Base-by-base conservation (phyloP, 2,797 vertebrate genomes). In the Lagocephalus sceleratus region DNA sequence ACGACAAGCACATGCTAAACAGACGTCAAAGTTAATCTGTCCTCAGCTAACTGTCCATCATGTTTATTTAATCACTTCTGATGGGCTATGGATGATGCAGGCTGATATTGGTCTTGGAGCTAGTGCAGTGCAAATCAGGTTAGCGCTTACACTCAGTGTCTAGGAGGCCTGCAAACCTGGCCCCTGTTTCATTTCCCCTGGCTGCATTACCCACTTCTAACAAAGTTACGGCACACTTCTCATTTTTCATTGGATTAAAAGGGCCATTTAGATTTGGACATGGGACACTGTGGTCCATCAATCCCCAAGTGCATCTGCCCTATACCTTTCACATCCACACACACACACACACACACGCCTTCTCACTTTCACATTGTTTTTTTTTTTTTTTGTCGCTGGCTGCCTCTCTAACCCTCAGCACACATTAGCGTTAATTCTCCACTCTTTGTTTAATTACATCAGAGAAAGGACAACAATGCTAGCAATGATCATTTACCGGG, bases 231-330 rank as follows among this genome's bases (percentile, higher is more conserved):
- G 76, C 69, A 79, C 85, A 82, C 85, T 86, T 87, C 87, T 89
- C 85, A 77, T 91, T 90, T 86, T 86, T 92, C 87, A 89, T 86
- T 84, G 75, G 76, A 85, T 85, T 87, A 84, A 89, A 90, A 79
- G 75, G 69, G 66, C 76, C 73, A 64, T 82, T 81, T 84, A 84
- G 80, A 85, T 85, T 86, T 78, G 78, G 63, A 76, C 75, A 80
- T 75, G 79, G 69, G 80, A 79, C 75, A 81, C 57, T 9, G 46
- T 40, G 72, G 60, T 73, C 63, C 73, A 78, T 82, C 71, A 76
- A 60, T 79, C 68, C 70, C 73, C 68, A 60, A 79, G 71, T 57
- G 71, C 47, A 80, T 75, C 70, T 81, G 73, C 58, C 41, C 40
- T 42, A 51, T 26, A 22, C 54, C 47, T 48, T 22, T 72, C 23